Base-by-base conservation (phyloP, 2,797 vertebrate species). In the Sphaeramia orbicularis region DNA sequence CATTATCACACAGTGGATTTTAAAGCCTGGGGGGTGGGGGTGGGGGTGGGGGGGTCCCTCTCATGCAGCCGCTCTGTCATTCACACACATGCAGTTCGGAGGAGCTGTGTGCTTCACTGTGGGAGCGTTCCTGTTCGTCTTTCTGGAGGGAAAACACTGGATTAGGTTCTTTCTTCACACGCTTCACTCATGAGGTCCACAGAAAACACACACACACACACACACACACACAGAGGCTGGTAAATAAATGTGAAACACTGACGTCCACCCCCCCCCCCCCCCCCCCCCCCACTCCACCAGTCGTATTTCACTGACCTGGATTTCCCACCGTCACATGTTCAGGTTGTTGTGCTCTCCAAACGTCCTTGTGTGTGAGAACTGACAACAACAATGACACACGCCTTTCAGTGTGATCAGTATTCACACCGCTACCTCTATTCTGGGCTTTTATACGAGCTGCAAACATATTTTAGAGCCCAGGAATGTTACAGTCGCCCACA, bases 1-100 rank as follows among this genome's bases (percentile, higher is more conserved):
- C 74, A 76, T 80, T 82, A 86, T 82, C 58, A 74, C 69, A 81
- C 58, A 48, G 60, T 73, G 12, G 0, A 30, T 76, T 64, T 69
- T 72, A 67, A 78, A 82, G 68, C 62, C 65, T n/a, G n/a, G n/a
- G n/a, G n/a, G n/a, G n/a, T n/a, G n/a, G n/a, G n/a, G n/a, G n/a
- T n/a, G n/a, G n/a, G n/a, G n/a, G n/a, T n/a, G n/a, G 18, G 47
- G 67, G 67, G 85, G 70, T 72, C 64, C 76, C 50, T 47, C 35
- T 77, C 59, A 81, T 79, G 76, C 74, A 69, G 69, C 66, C 74
- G 62, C 40, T 19, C 49, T 37, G 42, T 55, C 53, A 69, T 43
- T 65, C 27, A 61, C 65, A 65, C 56, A 45, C 45, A 36, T 51
- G 43, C 49, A 38, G 4, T 19, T 12, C 35, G 47, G 21, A 48